Evolutionary conservation across 2,888 invertebrate genomes (phyloP), one percentile per base, ranked within the genome.

Genomic region (Autographa pulchrina): DNA sequence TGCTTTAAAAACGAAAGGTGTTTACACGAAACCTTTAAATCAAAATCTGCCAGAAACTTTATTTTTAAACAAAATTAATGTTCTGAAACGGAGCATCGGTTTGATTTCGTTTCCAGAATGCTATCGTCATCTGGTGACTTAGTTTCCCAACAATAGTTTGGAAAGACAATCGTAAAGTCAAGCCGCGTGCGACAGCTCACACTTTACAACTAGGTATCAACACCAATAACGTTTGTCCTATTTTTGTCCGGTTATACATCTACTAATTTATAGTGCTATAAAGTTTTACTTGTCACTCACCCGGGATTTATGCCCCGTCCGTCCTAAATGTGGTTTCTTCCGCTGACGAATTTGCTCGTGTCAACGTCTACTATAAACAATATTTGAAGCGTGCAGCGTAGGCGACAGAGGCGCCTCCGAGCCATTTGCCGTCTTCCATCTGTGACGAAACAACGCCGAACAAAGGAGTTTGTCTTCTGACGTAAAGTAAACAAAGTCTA

Each of bases 221-320:
- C 88, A 89, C 89, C 92, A 92, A 93, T 92, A 90, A 84, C 89
- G 84, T 83, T 73, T 74, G 82, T 70, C 82, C 94, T 95, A 96
- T 95, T 94, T 93, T 92, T 90, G 92, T 90, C 84, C 86, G 85
- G 87, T 90, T 91, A 91, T 93, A 91, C 90, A 91, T 93, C 89
- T 89, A 91, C 90, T 90, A 93, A 94, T 96, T 95, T 95, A 95
- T 93, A 90, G 92, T 89, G 90, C 92, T 87, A 93, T 95, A 96
- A 95, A 95, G 90, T 94, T 93, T 94, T 90, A 92, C 93, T 93
- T 96, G 95, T 96, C 95, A 96, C 94, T 95, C 94, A 91, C 83
- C 76, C 88, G 87, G 91, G 92, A 93, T 96, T 95, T 95, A 95
- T 90, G 94, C 85, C 76, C 86, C 84, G 90, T 86, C 88, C 93